phyloP scores from a whole-genome alignment of 2,888 invertebrate genomes.

The Watsonalla binaria region DNA sequence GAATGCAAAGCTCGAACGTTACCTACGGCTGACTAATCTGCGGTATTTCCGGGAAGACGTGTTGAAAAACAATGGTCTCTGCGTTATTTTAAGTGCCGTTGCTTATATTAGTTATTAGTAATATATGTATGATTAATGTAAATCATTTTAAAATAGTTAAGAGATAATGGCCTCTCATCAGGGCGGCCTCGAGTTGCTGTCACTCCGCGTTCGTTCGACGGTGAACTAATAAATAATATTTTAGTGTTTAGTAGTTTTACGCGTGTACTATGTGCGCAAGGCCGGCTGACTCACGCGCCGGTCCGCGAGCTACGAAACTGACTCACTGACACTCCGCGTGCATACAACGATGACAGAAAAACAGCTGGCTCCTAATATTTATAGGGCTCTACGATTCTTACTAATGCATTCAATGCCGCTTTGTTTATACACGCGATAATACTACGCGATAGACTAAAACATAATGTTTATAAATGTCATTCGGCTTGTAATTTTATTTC shows the following conservation, averaged over 20 bases:
- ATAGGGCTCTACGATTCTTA: conserved; percentile 6
- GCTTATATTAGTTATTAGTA: not conserved
- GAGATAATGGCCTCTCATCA: conserved; percentile 31
- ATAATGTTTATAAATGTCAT: no score
- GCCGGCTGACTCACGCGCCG: conserved; percentile 66
- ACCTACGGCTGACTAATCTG: not conserved
- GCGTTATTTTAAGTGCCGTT: not conserved
- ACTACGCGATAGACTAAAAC: not conserved
- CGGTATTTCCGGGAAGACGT: not conserved
- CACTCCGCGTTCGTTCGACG: conserved; percentile 36
- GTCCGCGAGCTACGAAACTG: conserved; percentile 49
- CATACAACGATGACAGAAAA: conserved; percentile 22
- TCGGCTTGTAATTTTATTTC: no score
- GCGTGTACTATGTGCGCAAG: conserved; percentile 53
- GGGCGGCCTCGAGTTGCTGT: conserved; percentile 46
- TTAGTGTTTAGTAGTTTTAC: conserved; percentile 55
- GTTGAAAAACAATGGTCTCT: not conserved
- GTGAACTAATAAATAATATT: conserved; percentile 66
- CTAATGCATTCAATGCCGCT: conserved; percentile 10
- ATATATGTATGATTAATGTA: not conserved
- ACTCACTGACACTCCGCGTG: conserved; percentile 37
- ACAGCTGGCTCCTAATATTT: conserved; percentile 32
- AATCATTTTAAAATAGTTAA: conserved; percentile 3
- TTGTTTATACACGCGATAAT: not conserved
- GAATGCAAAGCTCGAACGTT: no score